phyloP scores from a whole-genome alignment of 2,888 invertebrate species.

The Xestia c-nigrum region DNA sequence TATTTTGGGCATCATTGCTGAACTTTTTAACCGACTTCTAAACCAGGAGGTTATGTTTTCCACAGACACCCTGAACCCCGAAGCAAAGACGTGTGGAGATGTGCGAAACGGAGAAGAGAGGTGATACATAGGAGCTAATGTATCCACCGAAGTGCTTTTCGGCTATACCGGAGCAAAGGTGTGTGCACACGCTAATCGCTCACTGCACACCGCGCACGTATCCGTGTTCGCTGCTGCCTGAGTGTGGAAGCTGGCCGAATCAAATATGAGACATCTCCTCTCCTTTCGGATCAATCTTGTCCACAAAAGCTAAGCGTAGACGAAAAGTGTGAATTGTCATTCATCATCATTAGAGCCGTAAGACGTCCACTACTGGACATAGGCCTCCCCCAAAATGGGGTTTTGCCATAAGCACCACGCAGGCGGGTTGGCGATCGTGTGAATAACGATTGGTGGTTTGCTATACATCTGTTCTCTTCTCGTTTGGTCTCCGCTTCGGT shows the following conservation, averaged over 20 bases:
- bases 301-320: background rate
- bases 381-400: too few species aligned
- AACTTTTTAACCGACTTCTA: too few species aligned
- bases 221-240: background rate
- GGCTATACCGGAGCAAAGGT: background rate
- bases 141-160: background rate
- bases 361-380: too few species aligned
- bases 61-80: background rate
- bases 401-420: too few species aligned
- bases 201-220: background rate
- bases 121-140: background rate
- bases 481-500: too few species aligned
- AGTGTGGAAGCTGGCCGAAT: background rate
- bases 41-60: background rate
- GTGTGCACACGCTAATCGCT: background rate
- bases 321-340: background rate
- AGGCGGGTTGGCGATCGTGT: too few species aligned
- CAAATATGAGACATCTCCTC: background rate
- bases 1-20: too few species aligned
- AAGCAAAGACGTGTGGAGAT: background rate
- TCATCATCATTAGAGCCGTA: too few species aligned
- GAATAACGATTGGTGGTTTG: background rate
- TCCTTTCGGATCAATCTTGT: background rate
- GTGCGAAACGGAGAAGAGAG: background rate
- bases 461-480: too few species aligned